phyloP scores from a whole-genome alignment of 53 echinoderm and acorn worm species.

The Zoroaster sp. region DNA sequence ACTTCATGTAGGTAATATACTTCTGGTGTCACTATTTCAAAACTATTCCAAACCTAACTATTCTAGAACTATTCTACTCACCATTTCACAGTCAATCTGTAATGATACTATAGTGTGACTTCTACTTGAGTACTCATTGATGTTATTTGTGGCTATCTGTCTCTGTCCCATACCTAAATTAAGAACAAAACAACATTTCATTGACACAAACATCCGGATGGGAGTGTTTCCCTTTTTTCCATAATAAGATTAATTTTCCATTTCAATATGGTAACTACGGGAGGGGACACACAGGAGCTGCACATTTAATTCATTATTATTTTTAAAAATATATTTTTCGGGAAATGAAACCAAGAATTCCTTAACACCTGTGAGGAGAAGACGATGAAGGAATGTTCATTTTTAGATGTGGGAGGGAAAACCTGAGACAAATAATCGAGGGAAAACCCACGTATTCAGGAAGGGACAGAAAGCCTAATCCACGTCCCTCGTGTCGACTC shows the following conservation, averaged over 20 bases:
- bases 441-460: too few relatives aligned
- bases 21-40: too few relatives aligned
- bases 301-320: background rate
- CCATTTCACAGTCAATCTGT: conserved; percentile 90
- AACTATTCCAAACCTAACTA: too few relatives aligned
- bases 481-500: too few relatives aligned
- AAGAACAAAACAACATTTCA: background rate
- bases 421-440: too few relatives aligned
- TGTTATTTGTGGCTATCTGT: conserved; percentile 92
- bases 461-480: too few relatives aligned
- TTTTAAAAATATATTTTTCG: background rate
- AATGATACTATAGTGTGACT: conserved; percentile 94
- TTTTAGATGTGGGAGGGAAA: too few relatives aligned
- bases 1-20: too few relatives aligned
- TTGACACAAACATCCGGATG: background rate
- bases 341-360: background rate
- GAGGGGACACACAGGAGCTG: too few relatives aligned
- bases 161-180: conserved; percentile 91
- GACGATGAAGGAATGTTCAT: too few relatives aligned
- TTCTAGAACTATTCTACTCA: conserved; percentile 28
- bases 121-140: conserved; percentile 98
- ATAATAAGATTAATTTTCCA: too few relatives aligned
- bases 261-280: too few relatives aligned
- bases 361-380: background rate
- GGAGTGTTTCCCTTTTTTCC: background rate